phyloP scores from a whole-genome alignment of 2,797 vertebrate genomes.

The Crax fasciolata region DNA sequence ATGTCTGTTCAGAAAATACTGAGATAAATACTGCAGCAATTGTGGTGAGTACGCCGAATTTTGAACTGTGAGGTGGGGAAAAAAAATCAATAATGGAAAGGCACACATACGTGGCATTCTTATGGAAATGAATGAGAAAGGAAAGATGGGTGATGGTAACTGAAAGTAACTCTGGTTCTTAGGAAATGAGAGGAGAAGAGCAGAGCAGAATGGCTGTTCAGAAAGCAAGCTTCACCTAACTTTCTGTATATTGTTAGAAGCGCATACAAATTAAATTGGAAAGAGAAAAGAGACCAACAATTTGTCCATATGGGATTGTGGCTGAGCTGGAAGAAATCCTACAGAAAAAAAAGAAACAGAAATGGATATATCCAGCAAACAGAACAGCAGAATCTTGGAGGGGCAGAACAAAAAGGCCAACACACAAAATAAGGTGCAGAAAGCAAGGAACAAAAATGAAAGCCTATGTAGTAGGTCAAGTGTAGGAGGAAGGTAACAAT shows the following conservation, averaged over 20 bases:
- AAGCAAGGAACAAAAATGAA: background rate
- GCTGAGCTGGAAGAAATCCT: background rate
- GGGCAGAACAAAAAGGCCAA: background rate
- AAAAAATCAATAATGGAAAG: background rate
- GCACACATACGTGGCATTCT: background rate
- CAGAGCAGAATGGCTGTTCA: background rate
- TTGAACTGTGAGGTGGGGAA: background rate
- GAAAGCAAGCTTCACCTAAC: background rate
- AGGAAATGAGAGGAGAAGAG: background rate
- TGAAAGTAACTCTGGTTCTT: background rate
- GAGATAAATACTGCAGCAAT: background rate
- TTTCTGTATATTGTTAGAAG: background rate
- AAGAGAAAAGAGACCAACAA: background rate
- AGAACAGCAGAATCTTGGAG: background rate
- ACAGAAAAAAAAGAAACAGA: background rate
- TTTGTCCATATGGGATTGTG: background rate
- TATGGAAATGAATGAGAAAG: background rate
- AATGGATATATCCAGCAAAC: background rate
- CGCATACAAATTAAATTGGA: fast-evolving
- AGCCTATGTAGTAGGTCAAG: background rate
- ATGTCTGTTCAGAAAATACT: background rate
- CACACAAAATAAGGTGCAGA: background rate
- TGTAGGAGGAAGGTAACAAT: background rate
- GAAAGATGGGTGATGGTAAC: background rate
- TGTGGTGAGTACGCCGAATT: background rate